Base-by-base conservation (phyloP, 2,797 vertebrate genomes). In the Spea hammondii region DNA sequence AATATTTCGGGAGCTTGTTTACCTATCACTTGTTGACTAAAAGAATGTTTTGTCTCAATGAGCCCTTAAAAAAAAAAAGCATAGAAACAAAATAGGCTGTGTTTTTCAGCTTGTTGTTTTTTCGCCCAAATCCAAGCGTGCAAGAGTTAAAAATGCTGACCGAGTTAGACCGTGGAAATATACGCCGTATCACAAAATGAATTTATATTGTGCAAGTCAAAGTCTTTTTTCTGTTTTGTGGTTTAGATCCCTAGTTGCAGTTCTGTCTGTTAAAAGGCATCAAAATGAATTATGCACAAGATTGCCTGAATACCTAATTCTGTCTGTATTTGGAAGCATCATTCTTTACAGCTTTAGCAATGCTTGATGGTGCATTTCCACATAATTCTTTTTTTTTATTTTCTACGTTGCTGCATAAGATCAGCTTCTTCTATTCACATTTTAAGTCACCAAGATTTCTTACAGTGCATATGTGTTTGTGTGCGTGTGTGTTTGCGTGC, bases 301-400 rank as follows among this genome's bases (percentile, higher is more conserved):
- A 82, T 82, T 77, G 75, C 75, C 75, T 77, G 80, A 82, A 78
- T 82, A 78, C 75, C 80, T 78, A 82, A 82, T 82, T 82, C 75
- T 82, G 80, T 82, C 80, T 82, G 75, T 62, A 74, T 74, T 74
- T 82, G 70, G 70, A 78, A 82, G 80, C 80, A 77, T 82, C 75
- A 78, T 78, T 73, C 75, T 74, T 82, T 82, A 78, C 70, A 74
- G 80, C 70, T 70, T 69, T 64, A 65, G 75, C 70, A 70, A 17
- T 57, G 74, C 79, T 73, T 82, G 65, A 72, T 81, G 68, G 74
- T 77, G 55, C 65, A 70, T 74, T 82, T 74, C 49, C 70, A 70
- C 57, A 69, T 64, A 55, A 66, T 32, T 32, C 32, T 55, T 72
- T 72, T 72, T 62, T 67, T 44, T 10, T 45, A 10, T 59, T n/a